A percentile compares a stretch with the other conserved stretches of the same genome.
Evolutionary conservation across 2,797 vertebrate species (phyloP).

Genomic region (Urophycis tenuis): DNA sequence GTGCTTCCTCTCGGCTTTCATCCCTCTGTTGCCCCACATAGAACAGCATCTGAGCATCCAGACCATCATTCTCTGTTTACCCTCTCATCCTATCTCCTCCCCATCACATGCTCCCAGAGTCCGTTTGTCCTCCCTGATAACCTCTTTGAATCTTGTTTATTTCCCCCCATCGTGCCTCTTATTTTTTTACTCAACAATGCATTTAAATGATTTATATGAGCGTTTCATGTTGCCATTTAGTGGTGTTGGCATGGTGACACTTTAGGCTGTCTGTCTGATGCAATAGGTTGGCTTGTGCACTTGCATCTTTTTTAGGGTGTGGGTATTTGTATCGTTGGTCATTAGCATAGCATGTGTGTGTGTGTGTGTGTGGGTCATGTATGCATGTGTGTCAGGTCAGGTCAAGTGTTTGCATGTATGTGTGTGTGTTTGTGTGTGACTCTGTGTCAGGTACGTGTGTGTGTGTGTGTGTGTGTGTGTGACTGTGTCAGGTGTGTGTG

Average conservation of each 20-base stretch:
- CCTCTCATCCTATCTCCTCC: not conserved
- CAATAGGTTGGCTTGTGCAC: slow-evolving; percentile 30
- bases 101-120: not conserved
- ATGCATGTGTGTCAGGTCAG: too few species aligned
- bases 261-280: not conserved
- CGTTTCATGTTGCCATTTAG: not conserved
- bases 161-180: not conserved
- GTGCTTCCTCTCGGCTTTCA: not conserved
- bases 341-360: not conserved
- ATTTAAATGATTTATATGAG: not conserved
- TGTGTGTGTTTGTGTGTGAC: too few species aligned
- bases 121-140: not conserved
- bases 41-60: not conserved
- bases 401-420: too few species aligned
- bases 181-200: not conserved
- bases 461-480: not conserved
- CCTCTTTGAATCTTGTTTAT: slow-evolving; percentile 15
- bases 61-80: slow-evolving; percentile 2
- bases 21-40: slow-evolving; percentile 9
- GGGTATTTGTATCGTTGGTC: slow-evolving; percentile 15
- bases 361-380: not conserved
- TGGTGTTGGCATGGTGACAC: not conserved
- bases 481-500: not conserved
- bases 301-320: slow-evolving; percentile 16
- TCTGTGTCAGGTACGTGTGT: not conserved